Percentiles rank a stretch among this genome's conserved stretches.
phyloP scores from a whole-genome alignment of 2,113 vertebrate genomes.

The Calidris pygmaea region DNA sequence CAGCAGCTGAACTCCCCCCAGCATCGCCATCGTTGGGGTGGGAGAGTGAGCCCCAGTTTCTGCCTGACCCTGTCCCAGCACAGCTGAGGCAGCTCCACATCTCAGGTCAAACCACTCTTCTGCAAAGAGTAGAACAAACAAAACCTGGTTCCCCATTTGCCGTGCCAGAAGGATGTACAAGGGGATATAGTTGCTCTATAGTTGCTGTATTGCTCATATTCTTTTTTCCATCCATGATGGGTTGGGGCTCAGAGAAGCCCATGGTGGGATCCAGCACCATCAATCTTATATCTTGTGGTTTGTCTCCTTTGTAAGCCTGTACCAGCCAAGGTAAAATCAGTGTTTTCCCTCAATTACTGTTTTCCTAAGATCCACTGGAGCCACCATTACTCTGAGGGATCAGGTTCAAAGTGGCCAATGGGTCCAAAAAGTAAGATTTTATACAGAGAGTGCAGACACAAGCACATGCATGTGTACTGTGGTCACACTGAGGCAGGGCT shows the following conservation, averaged over 20 bases:
- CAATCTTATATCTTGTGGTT: fast-evolving
- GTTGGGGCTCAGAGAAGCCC: background rate
- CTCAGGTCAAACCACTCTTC: background rate
- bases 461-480: fast-evolving
- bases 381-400: background rate
- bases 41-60: background rate
- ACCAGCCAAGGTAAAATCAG: background rate
- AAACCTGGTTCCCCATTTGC: background rate
- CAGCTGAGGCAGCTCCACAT: background rate
- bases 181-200: background rate
- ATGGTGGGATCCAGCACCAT: background rate
- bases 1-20: fast-evolving
- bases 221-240: background rate
- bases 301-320: background rate
- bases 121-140: background rate
- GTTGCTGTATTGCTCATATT: background rate
- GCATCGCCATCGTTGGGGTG: fast-evolving
- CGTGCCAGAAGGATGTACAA: background rate
- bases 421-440: background rate
- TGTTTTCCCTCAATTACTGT: background rate
- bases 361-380: background rate
- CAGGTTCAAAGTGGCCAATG: background rate
- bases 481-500: background rate
- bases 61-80: background rate
- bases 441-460: background rate